These are phyloP conservation scores for Zelleria hepariella DNA, from an alignment of 2,888 invertebrate genomes.

Conservation along the genomic window DNA sequence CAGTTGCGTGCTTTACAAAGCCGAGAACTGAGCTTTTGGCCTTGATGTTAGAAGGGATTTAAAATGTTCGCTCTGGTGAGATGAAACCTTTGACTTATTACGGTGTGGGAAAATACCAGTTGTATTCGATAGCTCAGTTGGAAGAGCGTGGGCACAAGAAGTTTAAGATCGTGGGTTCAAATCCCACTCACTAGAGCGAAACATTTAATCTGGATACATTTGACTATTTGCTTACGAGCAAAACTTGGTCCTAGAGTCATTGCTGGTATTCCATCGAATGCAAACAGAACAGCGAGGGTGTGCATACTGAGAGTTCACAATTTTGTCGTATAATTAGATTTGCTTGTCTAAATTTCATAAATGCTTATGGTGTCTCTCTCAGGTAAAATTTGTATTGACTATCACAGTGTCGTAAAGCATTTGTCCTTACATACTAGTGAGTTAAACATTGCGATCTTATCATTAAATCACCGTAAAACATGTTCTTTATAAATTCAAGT, in stretches of 20 bases:
- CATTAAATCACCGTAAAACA: slow-evolving; percentile 65
- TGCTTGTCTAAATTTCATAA: slow-evolving; percentile 22
- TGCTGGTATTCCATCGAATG: neutral
- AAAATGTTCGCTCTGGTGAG: neutral
- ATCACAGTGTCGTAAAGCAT: slow-evolving; percentile 70
- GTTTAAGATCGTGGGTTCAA: too few species aligned
- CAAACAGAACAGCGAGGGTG: neutral
- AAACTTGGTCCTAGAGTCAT: neutral
- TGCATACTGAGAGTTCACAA: neutral
- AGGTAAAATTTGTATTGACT: slow-evolving; percentile 47
- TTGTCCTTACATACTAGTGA: slow-evolving; percentile 69
- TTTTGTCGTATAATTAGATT: slow-evolving; percentile 1
- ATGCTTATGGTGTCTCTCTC: slow-evolving; percentile 56
- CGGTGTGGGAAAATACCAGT: too few species aligned
- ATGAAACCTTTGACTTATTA: too few species aligned
- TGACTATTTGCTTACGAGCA: neutral
- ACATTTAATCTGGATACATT: neutral
- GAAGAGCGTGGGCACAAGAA: too few species aligned
- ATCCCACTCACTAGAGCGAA: too few species aligned
- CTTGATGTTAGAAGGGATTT: neutral
- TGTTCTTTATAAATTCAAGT: slow-evolving; percentile 48
- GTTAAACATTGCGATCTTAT: slow-evolving; percentile 64
- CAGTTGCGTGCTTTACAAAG: too few species aligned
- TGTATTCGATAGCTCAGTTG: too few species aligned
- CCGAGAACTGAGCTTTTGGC: too few species aligned